phyloP scores from a whole-genome alignment of 1,140 invertebrate species.

The Papilio aristodemus region DNA sequence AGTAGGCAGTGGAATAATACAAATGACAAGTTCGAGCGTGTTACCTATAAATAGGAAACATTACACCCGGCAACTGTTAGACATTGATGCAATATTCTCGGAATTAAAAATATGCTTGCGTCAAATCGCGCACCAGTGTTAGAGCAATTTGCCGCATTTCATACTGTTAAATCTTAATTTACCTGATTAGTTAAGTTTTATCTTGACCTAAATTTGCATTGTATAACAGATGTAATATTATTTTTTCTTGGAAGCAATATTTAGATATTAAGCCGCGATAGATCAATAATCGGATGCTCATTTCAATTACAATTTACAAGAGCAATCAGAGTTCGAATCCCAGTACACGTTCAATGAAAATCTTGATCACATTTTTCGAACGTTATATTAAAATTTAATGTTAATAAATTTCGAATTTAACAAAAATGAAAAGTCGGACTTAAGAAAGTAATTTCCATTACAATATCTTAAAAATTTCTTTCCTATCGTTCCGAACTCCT shows the following conservation, averaged over 20 bases:
- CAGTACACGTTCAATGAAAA: too few relatives aligned
- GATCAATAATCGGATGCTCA: not conserved
- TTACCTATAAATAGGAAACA: slow-evolving; percentile 51
- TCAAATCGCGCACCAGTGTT: slow-evolving; percentile 45
- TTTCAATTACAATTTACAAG: too few relatives aligned
- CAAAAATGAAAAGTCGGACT: too few relatives aligned
- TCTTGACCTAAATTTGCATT: slow-evolving; percentile 14
- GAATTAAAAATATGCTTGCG: slow-evolving; percentile 60
- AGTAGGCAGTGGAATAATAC: slow-evolving; percentile 32
- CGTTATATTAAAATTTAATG: too few relatives aligned
- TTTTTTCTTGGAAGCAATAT: not conserved
- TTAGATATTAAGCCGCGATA: not conserved
- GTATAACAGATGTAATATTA: not conserved
- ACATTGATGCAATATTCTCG: slow-evolving; percentile 59
- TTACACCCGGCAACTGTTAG: slow-evolving; percentile 58
- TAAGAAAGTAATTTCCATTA: too few relatives aligned
- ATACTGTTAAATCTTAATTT: slow-evolving; percentile 23
- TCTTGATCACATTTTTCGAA: too few relatives aligned
- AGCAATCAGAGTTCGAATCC: too few relatives aligned
- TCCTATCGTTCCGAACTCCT: too few relatives aligned
- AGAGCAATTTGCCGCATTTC: slow-evolving; percentile 33
- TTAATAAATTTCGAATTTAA: too few relatives aligned
- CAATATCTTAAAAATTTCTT: too few relatives aligned
- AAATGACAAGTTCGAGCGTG: slow-evolving; percentile 36
- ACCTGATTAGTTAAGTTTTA: slow-evolving; percentile 14